Conservation (phyloP, 2,888 invertebrate genomes). For the Parnassius glacialis region DNA sequence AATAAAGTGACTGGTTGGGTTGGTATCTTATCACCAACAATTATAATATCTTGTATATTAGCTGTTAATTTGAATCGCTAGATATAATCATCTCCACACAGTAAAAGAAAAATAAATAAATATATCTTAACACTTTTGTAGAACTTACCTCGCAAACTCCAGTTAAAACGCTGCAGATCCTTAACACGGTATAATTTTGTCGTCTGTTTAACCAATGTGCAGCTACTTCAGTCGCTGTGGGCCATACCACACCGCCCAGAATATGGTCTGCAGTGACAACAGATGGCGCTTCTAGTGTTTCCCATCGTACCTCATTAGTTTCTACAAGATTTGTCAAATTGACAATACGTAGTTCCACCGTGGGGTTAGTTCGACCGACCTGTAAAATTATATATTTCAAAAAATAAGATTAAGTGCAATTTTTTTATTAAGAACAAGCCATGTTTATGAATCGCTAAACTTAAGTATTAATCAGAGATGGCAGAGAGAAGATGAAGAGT, state of each 20-base stretch:
- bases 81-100: too few species aligned
- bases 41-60: too few species aligned
- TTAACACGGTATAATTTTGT: conserved; percentile 86
- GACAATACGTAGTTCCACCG: conserved; percentile 83
- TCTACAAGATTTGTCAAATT: conserved; percentile 62
- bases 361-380: conserved; percentile 87
- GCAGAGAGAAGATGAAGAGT: too few species aligned
- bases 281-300: conserved; percentile 65
- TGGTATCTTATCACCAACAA: too few species aligned
- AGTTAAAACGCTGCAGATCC: conserved; percentile 76
- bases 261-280: conserved; percentile 83
- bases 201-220: conserved; percentile 92
- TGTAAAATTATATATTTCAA: conserved; percentile 39
- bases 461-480: too few species aligned
- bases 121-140: background rate
- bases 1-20: too few species aligned
- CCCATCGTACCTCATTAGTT: conserved; percentile 42
- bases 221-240: conserved; percentile 82
- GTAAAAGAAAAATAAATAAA: too few species aligned
- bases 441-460: too few species aligned
- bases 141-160: conserved; percentile 51
- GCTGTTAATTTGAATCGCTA: too few species aligned
- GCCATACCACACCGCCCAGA: conserved; percentile 87
- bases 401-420: too few species aligned
- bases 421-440: too few species aligned